Conservation (phyloP, 2,888 invertebrate genomes). For the Pterobdella sp. region DNA sequence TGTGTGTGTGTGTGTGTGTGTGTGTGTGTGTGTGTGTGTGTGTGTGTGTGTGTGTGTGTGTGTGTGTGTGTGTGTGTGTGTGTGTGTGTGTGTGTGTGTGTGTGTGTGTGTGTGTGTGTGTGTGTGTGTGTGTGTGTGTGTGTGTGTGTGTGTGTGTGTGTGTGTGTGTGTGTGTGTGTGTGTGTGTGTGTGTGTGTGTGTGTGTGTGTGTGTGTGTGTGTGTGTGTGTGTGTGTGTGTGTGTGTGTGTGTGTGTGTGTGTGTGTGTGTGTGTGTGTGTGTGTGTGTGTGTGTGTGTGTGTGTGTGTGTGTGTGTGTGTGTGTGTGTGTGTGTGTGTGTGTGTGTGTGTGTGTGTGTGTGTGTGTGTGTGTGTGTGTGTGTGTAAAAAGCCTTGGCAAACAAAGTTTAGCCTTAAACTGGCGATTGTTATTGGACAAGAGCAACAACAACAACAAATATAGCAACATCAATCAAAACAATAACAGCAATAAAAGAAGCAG, state of each 20-base stretch:
- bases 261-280: constrained; percentile 25
- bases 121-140: constrained; percentile 16
- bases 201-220: constrained; percentile 17
- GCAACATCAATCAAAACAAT: too few relatives aligned
- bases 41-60: constrained; percentile 16
- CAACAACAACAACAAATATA: too few relatives aligned
- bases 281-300: constrained; percentile 19
- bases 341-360: constrained; percentile 16
- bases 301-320: constrained; percentile 23
- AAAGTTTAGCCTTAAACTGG: too few relatives aligned
- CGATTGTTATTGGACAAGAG: too few relatives aligned
- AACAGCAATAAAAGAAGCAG: too few relatives aligned
- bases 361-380: constrained; percentile 14
- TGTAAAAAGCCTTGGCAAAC: too few relatives aligned
- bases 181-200: constrained; percentile 19
- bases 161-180: constrained; percentile 20
- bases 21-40: constrained; percentile 16
- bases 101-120: constrained; percentile 20
- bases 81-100: constrained; percentile 16
- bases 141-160: constrained; percentile 20
- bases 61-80: constrained; percentile 16
- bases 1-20: constrained; percentile 16
- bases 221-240: constrained; percentile 20
- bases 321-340: constrained; percentile 22
- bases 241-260: constrained; percentile 24